Evolutionary conservation across 1,140 invertebrate genomes (phyloP), one percentile per base, ranked within the genome.

Genomic region (Venturia canescens): DNA sequence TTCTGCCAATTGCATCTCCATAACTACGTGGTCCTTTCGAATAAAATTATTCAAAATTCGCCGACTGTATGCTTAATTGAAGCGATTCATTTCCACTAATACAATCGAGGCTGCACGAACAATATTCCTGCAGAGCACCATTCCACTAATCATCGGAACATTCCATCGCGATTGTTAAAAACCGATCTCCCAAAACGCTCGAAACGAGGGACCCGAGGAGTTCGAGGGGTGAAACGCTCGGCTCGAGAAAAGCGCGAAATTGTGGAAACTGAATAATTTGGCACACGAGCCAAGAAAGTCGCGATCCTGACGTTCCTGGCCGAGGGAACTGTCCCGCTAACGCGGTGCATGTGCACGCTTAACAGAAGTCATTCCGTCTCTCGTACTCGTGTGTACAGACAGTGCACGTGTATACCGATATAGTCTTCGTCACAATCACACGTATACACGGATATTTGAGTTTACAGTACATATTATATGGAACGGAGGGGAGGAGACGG

Each of bases 181-280:
- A 76, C 74, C 53, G 11, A 3, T 74, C n/a, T 15, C 15, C 50
- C 21, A 48, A 66, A 23, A 23, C 60, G 60, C 6, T 3, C 3
- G 60, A n/a, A n/a, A n/a, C 21, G 60, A 23, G 21, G 60, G 21
- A 66, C 21, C 4, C 53, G 53, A 5, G 16, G 53, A 48, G 50
- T 15, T 26, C 29, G 48, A 74, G 18, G 18, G 29, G 21, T 72
- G 15, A 57, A 57, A 44, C 7, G 38, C 38, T 44, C 38, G 38
- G 13, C n/a, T n/a, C 48, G 71, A 16, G 71, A 21, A 76, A 27
- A 29, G 74, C 50, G 26, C 50, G 26, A 38, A 76, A 80, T 80
- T 76, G 79, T 80, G 63, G 71, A 67, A 76, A 80, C 79, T 80
- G 79, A 80, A 81, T 84, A 84, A 84, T 84, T 83, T 84, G 84